A percentile compares a stretch with the other conserved stretches of the same genome.
These are phyloP conservation scores for Pterophyllum scalare DNA, from an alignment of 2,113 vertebrate genomes.

Conservation along the genomic window DNA sequence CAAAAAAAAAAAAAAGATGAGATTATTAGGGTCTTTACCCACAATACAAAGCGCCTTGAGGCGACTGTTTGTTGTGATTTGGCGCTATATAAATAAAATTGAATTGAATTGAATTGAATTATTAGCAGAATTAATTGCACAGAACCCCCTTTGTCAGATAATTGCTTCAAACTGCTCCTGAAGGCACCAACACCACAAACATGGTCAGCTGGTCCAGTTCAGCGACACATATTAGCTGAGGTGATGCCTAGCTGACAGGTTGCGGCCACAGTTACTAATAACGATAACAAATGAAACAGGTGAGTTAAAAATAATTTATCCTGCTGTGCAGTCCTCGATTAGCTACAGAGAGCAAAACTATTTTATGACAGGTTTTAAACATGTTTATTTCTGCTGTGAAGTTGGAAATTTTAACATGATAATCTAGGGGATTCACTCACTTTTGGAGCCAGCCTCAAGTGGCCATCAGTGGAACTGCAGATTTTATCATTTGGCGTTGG, in stretches of 20 bases:
- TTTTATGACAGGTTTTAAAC: too few species aligned
- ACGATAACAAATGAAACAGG: neutral
- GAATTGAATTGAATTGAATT: too few species aligned
- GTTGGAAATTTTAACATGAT: neutral
- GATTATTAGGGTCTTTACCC: too few species aligned
- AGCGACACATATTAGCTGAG: neutral
- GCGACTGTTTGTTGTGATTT: too few species aligned
- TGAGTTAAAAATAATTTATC: too few species aligned
- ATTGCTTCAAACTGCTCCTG: neutral
- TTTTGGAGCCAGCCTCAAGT: neutral
- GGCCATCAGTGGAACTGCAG: neutral
- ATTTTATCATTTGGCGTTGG: neutral
- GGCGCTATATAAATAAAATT: too few species aligned
- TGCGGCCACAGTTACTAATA: neutral
- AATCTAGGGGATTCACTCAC: neutral
- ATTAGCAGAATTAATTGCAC: neutral
- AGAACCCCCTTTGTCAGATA: neutral
- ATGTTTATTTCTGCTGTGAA: fast-evolving
- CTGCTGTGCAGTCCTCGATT: too few species aligned
- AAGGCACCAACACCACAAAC: neutral
- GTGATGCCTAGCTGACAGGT: neutral
- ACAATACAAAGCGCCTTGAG: too few species aligned
- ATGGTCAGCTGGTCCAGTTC: neutral
- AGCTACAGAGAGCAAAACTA: too few species aligned
- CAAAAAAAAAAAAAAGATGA: too few species aligned